Evolutionary conservation across 2,113 vertebrate species (phyloP).

Genomic region (Thunnus maccoyii): DNA sequence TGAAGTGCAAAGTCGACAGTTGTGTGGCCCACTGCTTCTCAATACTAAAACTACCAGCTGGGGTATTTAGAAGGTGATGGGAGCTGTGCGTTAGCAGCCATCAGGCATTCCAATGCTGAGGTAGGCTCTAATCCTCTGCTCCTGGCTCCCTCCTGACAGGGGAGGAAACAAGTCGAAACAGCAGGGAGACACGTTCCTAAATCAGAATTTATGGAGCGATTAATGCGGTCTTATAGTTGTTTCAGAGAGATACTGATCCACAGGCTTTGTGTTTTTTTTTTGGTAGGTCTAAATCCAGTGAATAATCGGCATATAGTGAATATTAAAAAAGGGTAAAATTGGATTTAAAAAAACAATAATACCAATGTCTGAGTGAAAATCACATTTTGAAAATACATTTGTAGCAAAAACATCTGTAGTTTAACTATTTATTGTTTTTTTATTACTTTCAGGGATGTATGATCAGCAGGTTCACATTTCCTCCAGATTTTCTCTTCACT

Average conservation of each 20-base stretch:
- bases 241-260: slow-evolving; percentile 54
- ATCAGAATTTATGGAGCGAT: slow-evolving; percentile 64
- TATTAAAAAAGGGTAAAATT: slow-evolving; percentile 48
- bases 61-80: slow-evolving; percentile 66
- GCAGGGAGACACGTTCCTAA: slow-evolving; percentile 51
- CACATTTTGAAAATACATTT: slow-evolving; percentile 21
- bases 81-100: slow-evolving; percentile 56
- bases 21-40: slow-evolving; percentile 74
- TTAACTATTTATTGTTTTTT: slow-evolving; percentile 6
- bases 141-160: slow-evolving; percentile 65
- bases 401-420: background rate
- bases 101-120: slow-evolving; percentile 68
- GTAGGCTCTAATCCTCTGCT: slow-evolving; percentile 74
- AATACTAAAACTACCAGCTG: slow-evolving; percentile 70
- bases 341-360: slow-evolving; percentile 35
- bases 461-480: slow-evolving; percentile 33
- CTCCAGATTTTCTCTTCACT: background rate
- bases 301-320: slow-evolving; percentile 19
- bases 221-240: slow-evolving; percentile 46
- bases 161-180: slow-evolving; percentile 48
- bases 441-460: slow-evolving; percentile 15
- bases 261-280: slow-evolving; percentile 36
- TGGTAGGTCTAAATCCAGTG: slow-evolving; percentile 38
- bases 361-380: slow-evolving; percentile 23
- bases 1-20: slow-evolving; percentile 80